These are phyloP conservation scores for Pelusios castaneus DNA, from an alignment of 2,113 vertebrate genomes.

Conservation along the genomic window DNA sequence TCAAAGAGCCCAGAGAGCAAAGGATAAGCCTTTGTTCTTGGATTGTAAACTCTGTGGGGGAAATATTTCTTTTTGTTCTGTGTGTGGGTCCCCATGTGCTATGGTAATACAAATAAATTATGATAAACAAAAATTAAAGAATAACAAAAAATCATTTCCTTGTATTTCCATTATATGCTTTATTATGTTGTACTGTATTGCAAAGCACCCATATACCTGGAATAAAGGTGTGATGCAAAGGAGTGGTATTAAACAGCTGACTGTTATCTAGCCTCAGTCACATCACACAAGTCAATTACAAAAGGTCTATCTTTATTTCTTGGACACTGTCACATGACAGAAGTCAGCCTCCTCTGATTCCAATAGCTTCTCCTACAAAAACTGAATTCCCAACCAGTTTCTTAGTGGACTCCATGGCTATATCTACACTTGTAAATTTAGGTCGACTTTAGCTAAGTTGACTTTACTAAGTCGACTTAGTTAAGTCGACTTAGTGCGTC, in stretches of 20 bases:
- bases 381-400: not conserved
- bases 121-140: constrained; percentile 21
- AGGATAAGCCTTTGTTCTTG: not conserved
- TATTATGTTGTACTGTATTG: not conserved
- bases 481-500: no score
- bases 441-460: no score
- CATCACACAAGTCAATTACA: not conserved
- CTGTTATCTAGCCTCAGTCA: not conserved
- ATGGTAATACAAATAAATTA: not conserved
- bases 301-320: not conserved
- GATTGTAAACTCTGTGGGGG: no score
- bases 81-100: not conserved
- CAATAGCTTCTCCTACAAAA: not conserved
- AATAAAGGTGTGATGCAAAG: constrained; percentile 4
- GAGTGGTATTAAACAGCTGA: not conserved
- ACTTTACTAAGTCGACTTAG: no score
- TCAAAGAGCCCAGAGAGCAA: not conserved
- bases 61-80: no score
- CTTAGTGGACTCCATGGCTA: not conserved
- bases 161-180: constrained; percentile 1
- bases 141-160: not conserved
- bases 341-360: not conserved
- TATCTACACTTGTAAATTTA: no score
- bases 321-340: accelerated
- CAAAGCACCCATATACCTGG: not conserved